Percentiles rank a stretch among this genome's conserved stretches.
phyloP scores from a whole-genome alignment of 30 jellyfish, hydroid and myxozoan genomes.

The Cassiopea xamachana region DNA sequence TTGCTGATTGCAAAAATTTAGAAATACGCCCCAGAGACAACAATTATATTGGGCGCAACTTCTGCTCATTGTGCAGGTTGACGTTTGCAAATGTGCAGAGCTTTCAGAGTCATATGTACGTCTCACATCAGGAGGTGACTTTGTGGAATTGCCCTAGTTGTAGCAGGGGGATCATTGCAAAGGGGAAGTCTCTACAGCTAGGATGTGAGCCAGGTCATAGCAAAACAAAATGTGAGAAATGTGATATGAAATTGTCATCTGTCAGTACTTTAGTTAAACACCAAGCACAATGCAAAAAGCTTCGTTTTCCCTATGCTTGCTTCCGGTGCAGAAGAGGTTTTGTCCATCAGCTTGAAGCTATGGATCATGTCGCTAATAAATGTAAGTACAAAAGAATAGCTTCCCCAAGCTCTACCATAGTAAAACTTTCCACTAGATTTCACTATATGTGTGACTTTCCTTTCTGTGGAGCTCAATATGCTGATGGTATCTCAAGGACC shows the following conservation, averaged over 20 bases:
- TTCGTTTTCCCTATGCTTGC: conserved; percentile 9
- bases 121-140: neutral
- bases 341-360: neutral
- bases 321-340: conserved; percentile 35
- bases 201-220: neutral
- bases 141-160: conserved; percentile 20
- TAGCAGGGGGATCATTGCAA: neutral
- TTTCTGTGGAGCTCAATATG: neutral
- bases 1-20: neutral
- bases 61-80: neutral
- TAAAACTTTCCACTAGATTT: neutral
- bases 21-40: neutral
- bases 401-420: neutral
- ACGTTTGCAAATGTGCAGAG: neutral
- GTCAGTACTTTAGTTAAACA: neutral
- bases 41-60: neutral
- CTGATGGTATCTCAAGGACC: neutral
- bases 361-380: neutral
- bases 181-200: neutral
- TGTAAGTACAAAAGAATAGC: conserved; percentile 4
- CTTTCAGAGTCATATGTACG: neutral
- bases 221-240: neutral
- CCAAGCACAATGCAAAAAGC: neutral
- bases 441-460: conserved; percentile 1
- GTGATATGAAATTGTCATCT: neutral